Base-by-base conservation (phyloP, 64 coral and sea anemone species). In the Montipora capricornis region DNA sequence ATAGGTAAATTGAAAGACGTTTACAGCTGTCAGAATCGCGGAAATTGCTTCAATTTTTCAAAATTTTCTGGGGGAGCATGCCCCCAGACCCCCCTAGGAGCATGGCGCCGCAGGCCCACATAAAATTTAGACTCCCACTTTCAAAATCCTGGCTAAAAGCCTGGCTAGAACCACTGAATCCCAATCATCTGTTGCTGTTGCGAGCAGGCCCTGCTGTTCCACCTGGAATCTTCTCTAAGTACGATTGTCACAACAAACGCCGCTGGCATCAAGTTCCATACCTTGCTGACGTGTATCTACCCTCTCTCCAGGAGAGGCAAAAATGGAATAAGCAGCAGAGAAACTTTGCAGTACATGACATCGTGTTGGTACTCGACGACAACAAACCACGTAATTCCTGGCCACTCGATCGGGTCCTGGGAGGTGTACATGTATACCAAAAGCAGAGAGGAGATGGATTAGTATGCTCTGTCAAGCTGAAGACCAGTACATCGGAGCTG, bases 381-480 rank as follows among this genome's bases (percentile, higher is more conserved):
- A 29, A 29, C 29, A 29, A 29, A 29, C 29, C 29, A 29, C 29
- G 29, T 29, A 29, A 20, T 70, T 70, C 67, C 67, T 70, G 67
- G 67, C 67, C 67, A 70, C 67, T 70, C 52, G 0, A 10, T 55
- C 52, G 52, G 52, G 52, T 55, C 17, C 29, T 29, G 29, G 29
- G 29, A 29, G 29, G 29, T 29, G 29, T 29, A 29, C 1, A 29
- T 29, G 29, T 29, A 29, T 29, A 29, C 29, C 29, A 29, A 29
- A 29, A 29, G 29, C 78, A 66, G 19, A 15, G 70, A 8, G 8
- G 75, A 77, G 87, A 89, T 78, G 88, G 76, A 60, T 75, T 90
- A 44, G 88, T 90, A 26, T 49, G 88, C 47, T 76, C 74, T 44
- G 87, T 77, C 7, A 89, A 78, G 75, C 48, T 89, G 73, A 89